phyloP scores from a whole-genome alignment of 2,888 invertebrate species.

The Diloba caeruleocephala region DNA sequence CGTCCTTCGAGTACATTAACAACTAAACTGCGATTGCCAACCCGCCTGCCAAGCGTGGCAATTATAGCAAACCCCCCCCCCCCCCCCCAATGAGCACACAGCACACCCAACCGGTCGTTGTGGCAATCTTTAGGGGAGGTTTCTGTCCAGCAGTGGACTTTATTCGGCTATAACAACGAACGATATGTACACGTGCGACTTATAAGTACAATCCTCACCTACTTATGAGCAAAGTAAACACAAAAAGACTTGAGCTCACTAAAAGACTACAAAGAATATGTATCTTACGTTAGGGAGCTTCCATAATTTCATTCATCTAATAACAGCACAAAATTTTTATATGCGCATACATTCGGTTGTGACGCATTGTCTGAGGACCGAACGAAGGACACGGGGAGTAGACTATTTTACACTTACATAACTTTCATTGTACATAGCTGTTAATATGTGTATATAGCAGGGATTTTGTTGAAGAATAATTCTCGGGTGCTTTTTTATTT shows the following conservation, averaged over 20 bases:
- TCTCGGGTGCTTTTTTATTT: no score
- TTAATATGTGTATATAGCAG: no score
- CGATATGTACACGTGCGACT: constrained; percentile 7
- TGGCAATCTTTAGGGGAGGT: no score
- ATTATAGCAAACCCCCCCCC: no score
- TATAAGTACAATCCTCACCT: constrained; percentile 23
- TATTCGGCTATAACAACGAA: no score
- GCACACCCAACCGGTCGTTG: no score
- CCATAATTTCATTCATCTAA: constrained; percentile 74
- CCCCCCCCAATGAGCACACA: no score
- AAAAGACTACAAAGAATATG: constrained; percentile 57
- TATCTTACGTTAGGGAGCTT: constrained; percentile 58
- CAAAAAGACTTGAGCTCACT: constrained; percentile 46
- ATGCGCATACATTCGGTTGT: constrained; percentile 77
- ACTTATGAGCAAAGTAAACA: constrained; percentile 41
- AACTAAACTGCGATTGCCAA: no score
- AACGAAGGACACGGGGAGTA: constrained; percentile 43
- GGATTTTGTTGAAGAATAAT: neutral
- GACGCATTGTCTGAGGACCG: constrained; percentile 65
- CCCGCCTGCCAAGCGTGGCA: no score
- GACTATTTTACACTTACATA: constrained; percentile 34
- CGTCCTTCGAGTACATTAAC: no score
- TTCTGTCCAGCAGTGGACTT: no score
- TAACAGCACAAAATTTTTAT: constrained; percentile 74
- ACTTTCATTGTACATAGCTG: constrained; percentile 1